These are phyloP conservation scores for Echinometra lucunter DNA, from an alignment of 53 echinoderm and acorn worm species.

Conservation along the genomic window DNA sequence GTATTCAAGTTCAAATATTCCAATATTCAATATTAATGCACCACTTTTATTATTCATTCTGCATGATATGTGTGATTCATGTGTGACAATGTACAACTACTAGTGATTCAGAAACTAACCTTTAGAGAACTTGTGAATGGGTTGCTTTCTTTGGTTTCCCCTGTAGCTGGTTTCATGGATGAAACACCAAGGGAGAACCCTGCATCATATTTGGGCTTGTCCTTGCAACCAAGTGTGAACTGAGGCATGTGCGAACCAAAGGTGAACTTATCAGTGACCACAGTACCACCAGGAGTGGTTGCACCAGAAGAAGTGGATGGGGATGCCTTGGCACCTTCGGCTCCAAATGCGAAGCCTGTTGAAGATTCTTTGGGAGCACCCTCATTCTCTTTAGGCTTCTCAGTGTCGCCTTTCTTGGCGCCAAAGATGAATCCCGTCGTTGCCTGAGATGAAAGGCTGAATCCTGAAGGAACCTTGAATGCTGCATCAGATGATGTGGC, in stretches of 20 bases:
- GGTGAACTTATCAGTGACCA: constrained; percentile 69
- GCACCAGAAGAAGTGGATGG: constrained; percentile 40
- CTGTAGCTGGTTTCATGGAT: neutral
- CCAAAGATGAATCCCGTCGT: neutral
- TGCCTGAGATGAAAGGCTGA: neutral
- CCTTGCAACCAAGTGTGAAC: constrained; percentile 71
- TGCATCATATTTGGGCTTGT: neutral
- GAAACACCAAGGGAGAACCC: constrained; percentile 26
- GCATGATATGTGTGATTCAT: too few relatives aligned
- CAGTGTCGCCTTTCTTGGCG: neutral
- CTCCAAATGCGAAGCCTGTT: neutral
- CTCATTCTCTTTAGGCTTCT: neutral
- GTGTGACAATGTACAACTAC: too few relatives aligned
- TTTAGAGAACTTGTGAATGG: constrained; percentile 45
- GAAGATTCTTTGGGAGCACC: neutral
- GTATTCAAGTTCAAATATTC: too few relatives aligned
- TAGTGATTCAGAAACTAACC: neutral
- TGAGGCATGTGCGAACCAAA: constrained; percentile 76
- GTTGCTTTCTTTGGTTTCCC: constrained; percentile 23
- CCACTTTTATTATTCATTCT: too few relatives aligned
- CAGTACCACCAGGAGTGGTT: constrained; percentile 39
- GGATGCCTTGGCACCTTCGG: neutral
- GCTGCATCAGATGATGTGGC: neutral
- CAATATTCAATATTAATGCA: too few relatives aligned
- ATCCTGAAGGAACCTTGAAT: neutral